Conservation (phyloP, 1,140 invertebrate species). For the Ericerus pela region DNA sequence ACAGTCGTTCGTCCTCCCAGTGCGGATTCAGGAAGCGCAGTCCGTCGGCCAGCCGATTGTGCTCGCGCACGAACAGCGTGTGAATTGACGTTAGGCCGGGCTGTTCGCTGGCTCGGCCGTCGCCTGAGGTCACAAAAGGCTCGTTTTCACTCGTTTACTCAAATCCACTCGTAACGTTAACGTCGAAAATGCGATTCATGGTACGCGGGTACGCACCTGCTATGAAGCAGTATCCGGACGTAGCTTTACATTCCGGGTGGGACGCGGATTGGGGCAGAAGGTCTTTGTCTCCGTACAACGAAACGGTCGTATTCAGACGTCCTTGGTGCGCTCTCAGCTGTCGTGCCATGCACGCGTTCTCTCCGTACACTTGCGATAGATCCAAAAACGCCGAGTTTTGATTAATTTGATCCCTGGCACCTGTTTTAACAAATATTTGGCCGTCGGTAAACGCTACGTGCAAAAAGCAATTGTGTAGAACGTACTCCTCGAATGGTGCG, state of each 20-base stretch:
- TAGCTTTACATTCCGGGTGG: constrained; percentile 73
- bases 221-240: constrained; percentile 69
- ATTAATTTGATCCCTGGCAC: constrained; percentile 82
- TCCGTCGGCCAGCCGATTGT: constrained; percentile 71
- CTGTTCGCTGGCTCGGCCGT: constrained; percentile 68
- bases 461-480: no score
- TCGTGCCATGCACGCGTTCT: constrained; percentile 58
- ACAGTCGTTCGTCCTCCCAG: constrained; percentile 75
- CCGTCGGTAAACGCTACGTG: no score
- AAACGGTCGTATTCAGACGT: constrained; percentile 60
- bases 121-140: constrained; percentile 38
- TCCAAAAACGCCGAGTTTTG: constrained; percentile 85
- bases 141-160: not conserved
- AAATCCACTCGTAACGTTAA: not conserved
- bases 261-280: constrained; percentile 50
- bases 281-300: constrained; percentile 55
- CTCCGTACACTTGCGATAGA: constrained; percentile 62
- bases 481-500: no score
- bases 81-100: constrained; percentile 74
- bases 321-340: constrained; percentile 59
- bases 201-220: constrained; percentile 41
- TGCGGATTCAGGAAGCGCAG: constrained; percentile 62
- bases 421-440: no score
- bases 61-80: constrained; percentile 73
- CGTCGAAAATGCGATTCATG: no score